Evolutionary conservation across 1,140 invertebrate genomes (phyloP).

Genomic region (Druon quercuslanigerum): DNA sequence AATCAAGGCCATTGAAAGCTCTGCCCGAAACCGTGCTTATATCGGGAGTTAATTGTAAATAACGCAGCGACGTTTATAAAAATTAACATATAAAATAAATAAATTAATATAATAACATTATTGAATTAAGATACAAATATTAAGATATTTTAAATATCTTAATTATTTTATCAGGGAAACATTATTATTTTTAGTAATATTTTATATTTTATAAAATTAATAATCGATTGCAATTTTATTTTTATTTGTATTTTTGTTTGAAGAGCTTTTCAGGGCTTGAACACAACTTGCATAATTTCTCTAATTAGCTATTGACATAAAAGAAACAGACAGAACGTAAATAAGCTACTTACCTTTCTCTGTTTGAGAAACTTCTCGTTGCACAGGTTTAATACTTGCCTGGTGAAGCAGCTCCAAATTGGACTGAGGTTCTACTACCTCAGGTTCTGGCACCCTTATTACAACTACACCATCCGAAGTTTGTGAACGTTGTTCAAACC

Average conservation of each 20-base stretch:
- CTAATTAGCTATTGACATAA: conserved; percentile 28
- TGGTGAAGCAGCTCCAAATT: conserved; percentile 69
- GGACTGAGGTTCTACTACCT: conserved; percentile 67
- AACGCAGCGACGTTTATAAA: too few species aligned
- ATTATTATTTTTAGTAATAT: too few species aligned
- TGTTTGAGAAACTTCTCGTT: conserved; percentile 69
- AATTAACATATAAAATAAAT: too few species aligned
- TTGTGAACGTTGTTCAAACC: conserved; percentile 48
- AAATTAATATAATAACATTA: too few species aligned
- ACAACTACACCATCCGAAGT: conserved; percentile 64
- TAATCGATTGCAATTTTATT: neutral
- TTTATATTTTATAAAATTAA: too few species aligned
- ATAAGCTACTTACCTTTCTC: conserved; percentile 65
- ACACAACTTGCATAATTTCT: neutral
- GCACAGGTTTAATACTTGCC: conserved; percentile 65
- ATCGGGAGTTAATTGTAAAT: too few species aligned
- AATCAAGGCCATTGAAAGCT: too few species aligned
- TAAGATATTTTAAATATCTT: too few species aligned
- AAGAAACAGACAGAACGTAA: conserved; percentile 19
- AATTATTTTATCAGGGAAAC: too few species aligned
- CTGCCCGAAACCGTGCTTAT: too few species aligned
- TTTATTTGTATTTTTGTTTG: neutral
- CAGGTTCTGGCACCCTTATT: conserved; percentile 70
- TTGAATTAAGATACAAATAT: too few species aligned
- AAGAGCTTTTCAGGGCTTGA: neutral